Base-by-base conservation (phyloP, 35 echinoderm and acorn worm species). In the Patiria miniata region DNA sequence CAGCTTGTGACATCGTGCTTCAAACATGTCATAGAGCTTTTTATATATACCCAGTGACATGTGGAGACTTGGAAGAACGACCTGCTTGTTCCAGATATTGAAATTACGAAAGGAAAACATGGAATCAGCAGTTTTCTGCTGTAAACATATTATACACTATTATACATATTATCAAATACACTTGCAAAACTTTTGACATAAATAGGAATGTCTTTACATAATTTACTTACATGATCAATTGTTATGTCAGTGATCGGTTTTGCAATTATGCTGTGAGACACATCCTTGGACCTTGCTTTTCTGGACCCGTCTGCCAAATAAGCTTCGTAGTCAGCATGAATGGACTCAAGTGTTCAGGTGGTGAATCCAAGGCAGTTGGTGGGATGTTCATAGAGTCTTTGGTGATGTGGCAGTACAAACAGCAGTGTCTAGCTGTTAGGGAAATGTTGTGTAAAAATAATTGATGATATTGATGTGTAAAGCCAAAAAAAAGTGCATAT, bases 21-120 rank as follows among this genome's bases (percentile, higher is more conserved):
- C 53, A 57, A 57, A 57, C n/a, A n/a, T n/a, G n/a, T 86, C 58
- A 73, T 40, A 86, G 7, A 86, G 59, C 30, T 86, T 86, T 40
- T 65, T 58, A 23, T 39, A 86, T 5, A 86, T 65, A 4, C 83
- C 83, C 2, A 86, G 60, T 14, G 52, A 61, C 17, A 86, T 56
- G 29, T 86, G 83, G 1, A 86, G 39, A 14, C 52, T 37, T 39
- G 83, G 83, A 1, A 60, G 29, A 14, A 37, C 59, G 3, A 86
- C 83, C 83, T 86, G 38, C 3, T n/a, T n/a, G n/a, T n/a, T n/a
- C n/a, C n/a, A n/a, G n/a, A n/a, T n/a, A n/a, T n/a, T n/a, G n/a
- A n/a, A n/a, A n/a, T n/a, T n/a, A n/a, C n/a, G n/a, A n/a, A n/a
- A n/a, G n/a, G n/a, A n/a, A n/a, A n/a, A n/a, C n/a, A n/a, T n/a